Base-by-base conservation (phyloP, 2,113 vertebrate species). In the Megaleporinus macrocephalus region DNA sequence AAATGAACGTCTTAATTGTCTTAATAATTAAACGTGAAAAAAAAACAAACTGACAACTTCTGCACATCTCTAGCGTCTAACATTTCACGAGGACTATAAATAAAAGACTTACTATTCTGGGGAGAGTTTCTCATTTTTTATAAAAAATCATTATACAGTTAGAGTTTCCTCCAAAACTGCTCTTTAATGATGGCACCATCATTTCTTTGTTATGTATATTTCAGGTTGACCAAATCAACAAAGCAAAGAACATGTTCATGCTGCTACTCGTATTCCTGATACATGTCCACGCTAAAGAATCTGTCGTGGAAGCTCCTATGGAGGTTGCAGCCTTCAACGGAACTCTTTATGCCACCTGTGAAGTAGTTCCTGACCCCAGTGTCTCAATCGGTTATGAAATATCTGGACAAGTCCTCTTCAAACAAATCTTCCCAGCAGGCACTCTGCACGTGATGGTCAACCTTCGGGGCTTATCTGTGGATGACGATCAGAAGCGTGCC, bases 321-420 rank as follows among this genome's bases (percentile, higher is more conserved):
- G 85, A 73, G 0, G 36, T 75, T 0, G 78, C 6, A 15, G 51
- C 82, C 0, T 85, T 77, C 0, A 59, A 86, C 0, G 62, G 79
- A 59, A 59, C 72, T 12, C 73, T 89, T 30, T 87, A 94, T 0
- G 83, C 94, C 2, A 13, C 83, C 18, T 96, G 95, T 84, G 76
- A 75, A 4, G 84, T 95, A 79, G 89, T 82, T 73, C 94, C 95
- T 0, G 94, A 89, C 5, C 79, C 88, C 29, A 88, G 85, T 15
- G 86, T 95, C 85, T 51, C 74, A 13, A 1, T 18, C 66, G 16
- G 27, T 49, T 90, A 93, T 0, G 84, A 83, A 15, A 90, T 96
- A 30, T 89, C 65, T 0, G 95, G 95, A 20, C 83, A 86, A 0
- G 87, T 95, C 79, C 84, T 96, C n/a, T 95, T 96, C 89, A 89